Evolutionary conservation across 1,140 invertebrate species (phyloP).

Genomic region (Orius insidiosus): DNA sequence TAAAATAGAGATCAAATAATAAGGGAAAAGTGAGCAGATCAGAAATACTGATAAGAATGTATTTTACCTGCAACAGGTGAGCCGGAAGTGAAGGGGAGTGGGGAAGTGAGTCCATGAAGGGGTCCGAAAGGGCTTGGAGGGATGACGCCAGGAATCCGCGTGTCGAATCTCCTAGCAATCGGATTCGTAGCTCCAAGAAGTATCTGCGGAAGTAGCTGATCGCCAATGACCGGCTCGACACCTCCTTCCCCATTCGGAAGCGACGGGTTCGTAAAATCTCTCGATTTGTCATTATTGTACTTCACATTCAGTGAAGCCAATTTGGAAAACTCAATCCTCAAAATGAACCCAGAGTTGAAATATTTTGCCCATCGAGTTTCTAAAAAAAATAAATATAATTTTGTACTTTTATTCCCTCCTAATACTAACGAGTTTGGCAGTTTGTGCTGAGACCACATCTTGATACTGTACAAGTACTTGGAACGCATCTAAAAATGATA

Average conservation of each 20-base stretch:
- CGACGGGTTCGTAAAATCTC: conserved; percentile 96
- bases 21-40: no score
- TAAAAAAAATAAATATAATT: no score
- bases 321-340: conserved; percentile 98
- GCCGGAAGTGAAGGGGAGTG: conserved; percentile 40
- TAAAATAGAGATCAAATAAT: conserved; percentile 1
- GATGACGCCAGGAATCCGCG: conserved; percentile 44
- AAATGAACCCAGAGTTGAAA: conserved; percentile 99
- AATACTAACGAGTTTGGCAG: conserved; percentile 88
- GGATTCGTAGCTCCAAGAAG: conserved; percentile 43
- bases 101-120: conserved; percentile 50
- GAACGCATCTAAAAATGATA: conserved; percentile 97
- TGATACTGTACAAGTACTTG: conserved; percentile 98
- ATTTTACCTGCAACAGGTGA: conserved; percentile 48
- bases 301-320: conserved; percentile 94
- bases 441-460: conserved; percentile 87
- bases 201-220: conserved; percentile 43
- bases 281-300: conserved; percentile 98
- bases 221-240: conserved; percentile 30
- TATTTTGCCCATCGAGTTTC: conserved; percentile 93
- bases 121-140: conserved; percentile 58
- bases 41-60: no score
- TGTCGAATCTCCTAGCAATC: conserved; percentile 23
- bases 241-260: conserved; percentile 80
- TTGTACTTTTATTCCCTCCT: no score